A percentile compares a stretch with the other conserved stretches of the same genome.
phyloP scores from a whole-genome alignment of 1,140 invertebrate species.

The Amyelois transitella region DNA sequence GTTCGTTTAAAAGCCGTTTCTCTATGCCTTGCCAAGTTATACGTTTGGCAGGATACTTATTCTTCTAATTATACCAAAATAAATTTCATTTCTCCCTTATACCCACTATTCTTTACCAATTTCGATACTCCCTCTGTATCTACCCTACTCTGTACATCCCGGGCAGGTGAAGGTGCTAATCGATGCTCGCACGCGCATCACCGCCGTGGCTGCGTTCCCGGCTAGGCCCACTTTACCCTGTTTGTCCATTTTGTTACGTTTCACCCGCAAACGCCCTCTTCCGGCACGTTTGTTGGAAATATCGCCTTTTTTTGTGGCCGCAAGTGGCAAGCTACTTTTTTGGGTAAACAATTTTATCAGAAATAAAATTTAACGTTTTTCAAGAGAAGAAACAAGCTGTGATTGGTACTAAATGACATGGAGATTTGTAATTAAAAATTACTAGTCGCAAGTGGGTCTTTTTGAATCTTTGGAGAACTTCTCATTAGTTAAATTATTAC shows the following conservation, averaged over 20 bases:
- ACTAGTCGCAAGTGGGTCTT: too few relatives aligned
- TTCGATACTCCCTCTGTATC: background rate
- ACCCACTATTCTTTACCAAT: too few relatives aligned
- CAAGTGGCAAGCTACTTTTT: constrained; percentile 41
- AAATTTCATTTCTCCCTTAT: too few relatives aligned
- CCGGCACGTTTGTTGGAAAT: constrained; percentile 59
- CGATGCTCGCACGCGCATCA: constrained; percentile 39
- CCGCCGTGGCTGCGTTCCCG: constrained; percentile 29
- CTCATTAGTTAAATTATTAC: too few relatives aligned
- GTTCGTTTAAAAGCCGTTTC: too few relatives aligned
- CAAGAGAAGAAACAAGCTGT: background rate
- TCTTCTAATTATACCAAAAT: too few relatives aligned
- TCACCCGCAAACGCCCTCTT: constrained; percentile 57
- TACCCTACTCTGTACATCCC: background rate
- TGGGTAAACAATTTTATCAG: constrained; percentile 14
- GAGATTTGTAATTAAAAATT: too few relatives aligned
- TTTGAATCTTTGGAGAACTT: too few relatives aligned
- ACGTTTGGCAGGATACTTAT: too few relatives aligned
- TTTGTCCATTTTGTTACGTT: constrained; percentile 60
- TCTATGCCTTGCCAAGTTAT: too few relatives aligned
- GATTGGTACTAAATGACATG: too few relatives aligned
- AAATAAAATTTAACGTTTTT: background rate
- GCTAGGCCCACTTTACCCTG: constrained; percentile 54
- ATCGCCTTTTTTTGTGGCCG: constrained; percentile 42
- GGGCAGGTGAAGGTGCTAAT: constrained; percentile 52